phyloP scores from a whole-genome alignment of 2,888 invertebrate species.

The Agrochola lychnidis region DNA sequence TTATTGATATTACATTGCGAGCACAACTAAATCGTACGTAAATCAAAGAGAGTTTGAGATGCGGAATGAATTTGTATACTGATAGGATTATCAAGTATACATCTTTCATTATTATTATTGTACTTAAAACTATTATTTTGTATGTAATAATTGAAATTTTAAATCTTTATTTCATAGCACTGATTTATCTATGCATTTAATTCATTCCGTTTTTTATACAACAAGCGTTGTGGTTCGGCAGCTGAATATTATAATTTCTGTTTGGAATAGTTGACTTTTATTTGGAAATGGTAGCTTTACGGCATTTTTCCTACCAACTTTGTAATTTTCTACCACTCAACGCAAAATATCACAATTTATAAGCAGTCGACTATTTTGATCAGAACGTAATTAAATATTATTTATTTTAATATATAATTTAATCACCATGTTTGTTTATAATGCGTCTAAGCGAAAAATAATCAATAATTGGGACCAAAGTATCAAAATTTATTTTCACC shows the following conservation, averaged over 20 bases:
- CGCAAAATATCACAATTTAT: slow-evolving; percentile 51
- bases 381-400: slow-evolving; percentile 43
- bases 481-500: slow-evolving; percentile 65
- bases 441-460: slow-evolving; percentile 55
- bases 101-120: slow-evolving; percentile 44
- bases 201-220: slow-evolving; percentile 66
- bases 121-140: slow-evolving; percentile 52
- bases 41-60: slow-evolving; percentile 42
- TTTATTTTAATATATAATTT: slow-evolving; percentile 53
- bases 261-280: slow-evolving; percentile 34
- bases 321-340: slow-evolving; percentile 17
- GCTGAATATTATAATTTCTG: slow-evolving; percentile 62
- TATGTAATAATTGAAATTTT: slow-evolving; percentile 36
- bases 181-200: slow-evolving; percentile 67
- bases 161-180: slow-evolving; percentile 43
- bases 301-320: background rate
- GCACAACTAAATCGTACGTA: slow-evolving; percentile 43
- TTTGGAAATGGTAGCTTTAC: slow-evolving; percentile 13
- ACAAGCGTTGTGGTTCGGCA: slow-evolving; percentile 73
- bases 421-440: slow-evolving; percentile 38
- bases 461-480: slow-evolving; percentile 77
- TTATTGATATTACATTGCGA: slow-evolving; percentile 38
- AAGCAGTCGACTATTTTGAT: slow-evolving; percentile 42
- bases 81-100: slow-evolving; percentile 46
- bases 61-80: slow-evolving; percentile 63